A percentile compares a stretch with the other conserved stretches of the same genome.
Conservation (phyloP, 2,888 invertebrate species). For the Hirudinaria manillensis region DNA sequence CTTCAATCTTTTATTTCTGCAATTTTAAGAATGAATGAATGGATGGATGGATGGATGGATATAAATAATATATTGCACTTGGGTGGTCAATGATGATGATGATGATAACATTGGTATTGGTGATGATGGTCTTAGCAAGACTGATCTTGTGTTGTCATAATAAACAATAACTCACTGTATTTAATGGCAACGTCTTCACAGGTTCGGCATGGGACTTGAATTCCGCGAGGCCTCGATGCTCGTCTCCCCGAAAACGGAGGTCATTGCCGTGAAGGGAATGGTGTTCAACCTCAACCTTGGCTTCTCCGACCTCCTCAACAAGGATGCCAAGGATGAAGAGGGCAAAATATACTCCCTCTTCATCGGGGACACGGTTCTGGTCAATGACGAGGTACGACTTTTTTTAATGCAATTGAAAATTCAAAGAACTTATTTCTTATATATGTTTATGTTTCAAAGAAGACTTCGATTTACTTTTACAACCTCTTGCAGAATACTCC, state of each 20-base stretch:
- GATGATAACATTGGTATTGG: no score
- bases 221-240: constrained; percentile 89
- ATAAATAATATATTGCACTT: no score
- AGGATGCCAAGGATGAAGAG: constrained; percentile 69
- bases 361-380: constrained; percentile 91
- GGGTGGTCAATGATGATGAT: no score
- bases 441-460: background rate
- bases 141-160: background rate
- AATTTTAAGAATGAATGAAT: no score
- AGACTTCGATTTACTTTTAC: background rate
- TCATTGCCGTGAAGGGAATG: constrained; percentile 82
- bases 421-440: background rate
- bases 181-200: constrained; percentile 43
- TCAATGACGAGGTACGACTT: constrained; percentile 65
- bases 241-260: constrained; percentile 80
- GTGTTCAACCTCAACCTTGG: constrained; percentile 92
- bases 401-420: background rate
- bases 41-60: no score
- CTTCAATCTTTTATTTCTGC: background rate
- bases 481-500: constrained; percentile 54
- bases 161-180: background rate
- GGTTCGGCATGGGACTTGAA: constrained; percentile 94
- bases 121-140: no score
- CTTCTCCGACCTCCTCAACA: constrained; percentile 74
- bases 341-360: constrained; percentile 84